Percentiles rank a stretch among this genome's conserved stretches.
Conservation (phyloP, 2,797 vertebrate genomes). For the Poeciliopsis paucimaculata region DNA sequence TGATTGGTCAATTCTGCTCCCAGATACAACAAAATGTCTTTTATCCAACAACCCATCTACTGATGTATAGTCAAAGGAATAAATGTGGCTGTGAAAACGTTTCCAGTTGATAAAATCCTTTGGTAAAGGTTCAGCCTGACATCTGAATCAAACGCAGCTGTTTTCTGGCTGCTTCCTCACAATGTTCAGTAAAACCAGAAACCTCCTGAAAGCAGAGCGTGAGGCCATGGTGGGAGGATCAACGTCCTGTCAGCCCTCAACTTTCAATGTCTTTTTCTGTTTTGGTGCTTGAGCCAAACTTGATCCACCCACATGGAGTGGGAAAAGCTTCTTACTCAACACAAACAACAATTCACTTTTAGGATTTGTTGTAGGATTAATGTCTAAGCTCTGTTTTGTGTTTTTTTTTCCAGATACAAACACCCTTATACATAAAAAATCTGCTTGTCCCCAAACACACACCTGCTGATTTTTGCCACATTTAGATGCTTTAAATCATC, state of each 20-base stretch:
- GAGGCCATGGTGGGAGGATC: neutral
- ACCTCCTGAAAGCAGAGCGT: neutral
- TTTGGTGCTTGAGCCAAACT: neutral
- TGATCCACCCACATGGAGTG: conserved; percentile 1
- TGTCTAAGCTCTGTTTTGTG: neutral
- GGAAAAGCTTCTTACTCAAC: neutral
- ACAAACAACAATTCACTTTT: neutral
- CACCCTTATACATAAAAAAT: neutral
- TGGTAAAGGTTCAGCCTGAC: neutral
- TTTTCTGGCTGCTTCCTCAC: neutral
- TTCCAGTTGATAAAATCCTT: neutral
- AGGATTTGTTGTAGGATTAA: neutral
- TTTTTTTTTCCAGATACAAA: neutral
- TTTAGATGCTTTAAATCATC: neutral
- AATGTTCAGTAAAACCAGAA: neutral
- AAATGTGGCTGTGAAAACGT: neutral
- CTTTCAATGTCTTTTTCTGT: neutral
- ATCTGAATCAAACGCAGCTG: neutral
- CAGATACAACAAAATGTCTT: neutral
- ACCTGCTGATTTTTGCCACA: neutral
- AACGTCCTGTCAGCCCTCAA: neutral
- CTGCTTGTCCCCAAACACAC: neutral
- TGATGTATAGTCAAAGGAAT: neutral
- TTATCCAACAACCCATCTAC: neutral
- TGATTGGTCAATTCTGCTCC: neutral